Base-by-base conservation (phyloP, 2,888 invertebrate species). In the Antheraea assamensis region DNA sequence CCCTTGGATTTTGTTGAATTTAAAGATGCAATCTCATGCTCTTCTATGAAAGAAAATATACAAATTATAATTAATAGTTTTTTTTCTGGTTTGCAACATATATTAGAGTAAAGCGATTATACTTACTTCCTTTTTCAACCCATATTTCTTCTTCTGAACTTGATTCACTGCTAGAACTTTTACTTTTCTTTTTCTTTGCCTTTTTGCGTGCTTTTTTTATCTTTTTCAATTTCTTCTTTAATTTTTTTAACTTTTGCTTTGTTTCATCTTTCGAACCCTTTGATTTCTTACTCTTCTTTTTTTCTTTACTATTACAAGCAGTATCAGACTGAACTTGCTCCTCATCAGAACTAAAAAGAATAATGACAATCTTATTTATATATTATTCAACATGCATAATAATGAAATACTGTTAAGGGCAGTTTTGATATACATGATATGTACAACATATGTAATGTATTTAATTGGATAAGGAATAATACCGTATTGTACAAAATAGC, bases 121-220 rank as follows among this genome's bases (percentile, higher is more conserved):
- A 3, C 91, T 89, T 81, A 95, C 90, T 91, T 80, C 95, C 95
- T 91, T 96, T 97, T 84, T 97, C 97, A 1, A 97, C 95, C 97
- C 97, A 97, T 74, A 95, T 88, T 75, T 96, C 96, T 75, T 95
- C 95, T 42, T 90, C 93, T 0, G 90, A 87, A 73, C 88, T 87
- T 17, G 90, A 90, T 72, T 89, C 90, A 75, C 92, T 92, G 75
- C 92, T 92, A 1, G 93, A 93, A 30, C 83, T 85, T 73, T 89
- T 86, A 7, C 89, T 82, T 77, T 92, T 93, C 79, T 94, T 93
- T 77, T 64, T 64, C 17, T 92, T 95, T 5, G 94, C 95, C 80
- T 95, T 95, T 78, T 95, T 95, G 2, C 95, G 87, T 5, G 94
- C 95, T 74, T 95, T 95, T 74, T 95, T 95, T 21, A 94, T 95